A percentile compares a stretch with the other conserved stretches of the same genome.
Evolutionary conservation across 2,797 vertebrate genomes (phyloP).

Genomic region (Hippocampus kuda): DNA sequence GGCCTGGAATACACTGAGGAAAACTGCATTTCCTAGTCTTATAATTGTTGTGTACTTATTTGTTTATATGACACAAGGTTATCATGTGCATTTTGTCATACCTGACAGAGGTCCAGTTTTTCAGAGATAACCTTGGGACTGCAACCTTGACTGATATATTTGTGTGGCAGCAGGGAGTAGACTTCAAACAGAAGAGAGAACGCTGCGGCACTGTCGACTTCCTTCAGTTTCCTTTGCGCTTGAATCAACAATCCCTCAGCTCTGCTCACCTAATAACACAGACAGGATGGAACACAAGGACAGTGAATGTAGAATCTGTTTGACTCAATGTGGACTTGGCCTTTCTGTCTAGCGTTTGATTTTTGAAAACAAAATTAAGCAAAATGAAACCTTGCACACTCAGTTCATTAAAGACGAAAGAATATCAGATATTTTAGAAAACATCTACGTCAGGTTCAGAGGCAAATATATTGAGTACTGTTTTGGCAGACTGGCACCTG

Average conservation of each 20-base stretch:
- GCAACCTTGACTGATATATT: background rate
- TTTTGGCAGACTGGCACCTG: no score
- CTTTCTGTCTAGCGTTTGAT: background rate
- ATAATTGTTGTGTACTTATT: background rate
- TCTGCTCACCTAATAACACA: conserved; percentile 62
- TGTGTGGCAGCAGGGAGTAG: conserved; percentile 61
- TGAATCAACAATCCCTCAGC: conserved; percentile 74
- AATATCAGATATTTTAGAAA: no score
- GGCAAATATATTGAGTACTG: no score
- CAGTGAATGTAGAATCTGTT: background rate
- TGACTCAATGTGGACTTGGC: background rate
- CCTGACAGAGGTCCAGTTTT: conserved; percentile 73
- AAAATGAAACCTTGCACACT: no score
- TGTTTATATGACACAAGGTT: background rate
- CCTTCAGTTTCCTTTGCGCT: conserved; percentile 55
- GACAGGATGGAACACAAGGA: background rate
- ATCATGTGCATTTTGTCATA: conserved; percentile 22
- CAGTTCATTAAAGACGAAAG: no score
- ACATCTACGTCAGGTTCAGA: no score
- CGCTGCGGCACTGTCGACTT: conserved; percentile 8
- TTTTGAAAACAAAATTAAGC: background rate
- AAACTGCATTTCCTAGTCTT: background rate
- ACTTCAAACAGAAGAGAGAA: conserved; percentile 50
- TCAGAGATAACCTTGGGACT: conserved; percentile 58
- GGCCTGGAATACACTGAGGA: background rate